phyloP scores from a whole-genome alignment of 1,140 invertebrate genomes.

The Ceratoteleas bidentatus region DNA sequence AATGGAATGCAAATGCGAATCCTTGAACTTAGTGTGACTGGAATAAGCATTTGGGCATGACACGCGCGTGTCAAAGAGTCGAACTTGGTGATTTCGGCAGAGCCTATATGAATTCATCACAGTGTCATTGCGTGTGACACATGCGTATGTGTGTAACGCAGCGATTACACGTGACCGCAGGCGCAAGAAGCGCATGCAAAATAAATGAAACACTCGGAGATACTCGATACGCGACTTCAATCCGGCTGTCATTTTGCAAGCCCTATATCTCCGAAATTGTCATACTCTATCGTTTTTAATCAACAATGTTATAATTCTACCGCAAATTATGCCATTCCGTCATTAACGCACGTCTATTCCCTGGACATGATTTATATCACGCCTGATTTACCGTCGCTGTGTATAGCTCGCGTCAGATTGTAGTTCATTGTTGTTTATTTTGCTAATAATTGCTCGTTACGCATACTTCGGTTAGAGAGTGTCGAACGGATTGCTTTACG shows the following conservation, averaged over 20 bases:
- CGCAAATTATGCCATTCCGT: slow-evolving; percentile 45
- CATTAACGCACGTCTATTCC: slow-evolving; percentile 36
- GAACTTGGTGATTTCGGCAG: slow-evolving; percentile 45
- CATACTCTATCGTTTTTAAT: slow-evolving; percentile 53
- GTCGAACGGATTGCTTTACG: no score
- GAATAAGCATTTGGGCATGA: slow-evolving; percentile 31
- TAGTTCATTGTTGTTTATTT: background rate
- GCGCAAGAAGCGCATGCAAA: slow-evolving; percentile 55
- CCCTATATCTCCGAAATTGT: slow-evolving; percentile 36
- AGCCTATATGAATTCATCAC: slow-evolving; percentile 37
- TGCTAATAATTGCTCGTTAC: background rate
- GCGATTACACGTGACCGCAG: slow-evolving; percentile 39
- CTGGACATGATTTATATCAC: slow-evolving; percentile 29
- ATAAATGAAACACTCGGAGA: slow-evolving; percentile 61
- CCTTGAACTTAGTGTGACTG: slow-evolving; percentile 10
- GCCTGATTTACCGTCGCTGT: slow-evolving; percentile 31
- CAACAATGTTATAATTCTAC: slow-evolving; percentile 32
- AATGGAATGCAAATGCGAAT: slow-evolving; percentile 22
- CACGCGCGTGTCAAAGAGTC: slow-evolving; percentile 7
- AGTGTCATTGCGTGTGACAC: slow-evolving; percentile 54
- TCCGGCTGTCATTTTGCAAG: slow-evolving; percentile 51
- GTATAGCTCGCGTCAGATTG: slow-evolving; percentile 3
- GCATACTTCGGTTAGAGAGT: no score
- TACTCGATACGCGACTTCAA: slow-evolving; percentile 57
- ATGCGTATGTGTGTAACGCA: slow-evolving; percentile 37